These are phyloP conservation scores for Aeoliscus strigatus DNA, from an alignment of 2,797 vertebrate species.

Conservation along the genomic window DNA sequence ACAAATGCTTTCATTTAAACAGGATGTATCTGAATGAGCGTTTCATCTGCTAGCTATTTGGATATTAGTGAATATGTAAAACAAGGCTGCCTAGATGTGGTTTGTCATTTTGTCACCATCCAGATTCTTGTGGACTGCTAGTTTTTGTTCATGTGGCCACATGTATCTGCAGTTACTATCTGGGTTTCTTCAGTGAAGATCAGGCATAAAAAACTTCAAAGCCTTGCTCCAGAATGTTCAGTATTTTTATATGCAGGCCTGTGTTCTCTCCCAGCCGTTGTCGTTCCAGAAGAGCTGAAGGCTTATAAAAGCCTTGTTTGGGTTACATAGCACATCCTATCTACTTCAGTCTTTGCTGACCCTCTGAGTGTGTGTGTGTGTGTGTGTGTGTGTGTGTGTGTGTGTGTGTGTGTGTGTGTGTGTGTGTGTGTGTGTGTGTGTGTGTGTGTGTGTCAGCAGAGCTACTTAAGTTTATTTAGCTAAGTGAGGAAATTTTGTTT, in stretches of 20 bases:
- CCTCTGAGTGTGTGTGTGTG: slow-evolving; percentile 26
- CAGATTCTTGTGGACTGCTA: neutral
- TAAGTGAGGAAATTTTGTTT: slow-evolving; percentile 73
- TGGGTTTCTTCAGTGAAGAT: slow-evolving; percentile 42
- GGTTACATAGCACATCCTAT: slow-evolving; percentile 66
- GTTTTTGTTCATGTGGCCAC: neutral
- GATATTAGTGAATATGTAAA: no score
- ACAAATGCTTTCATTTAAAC: slow-evolving; percentile 1
- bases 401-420: slow-evolving; percentile 14
- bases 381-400: slow-evolving; percentile 33
- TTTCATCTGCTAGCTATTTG: neutral
- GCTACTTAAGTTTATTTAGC: slow-evolving; percentile 71
- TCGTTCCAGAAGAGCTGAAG: slow-evolving; percentile 57
- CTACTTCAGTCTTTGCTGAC: slow-evolving; percentile 60
- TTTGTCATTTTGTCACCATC: slow-evolving; percentile 1
- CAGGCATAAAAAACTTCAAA: slow-evolving; percentile 64
- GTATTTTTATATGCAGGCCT: slow-evolving; percentile 67
- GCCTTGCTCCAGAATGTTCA: slow-evolving; percentile 50
- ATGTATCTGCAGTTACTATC: slow-evolving; percentile 7
- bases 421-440: slow-evolving; percentile 11
- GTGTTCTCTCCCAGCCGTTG: slow-evolving; percentile 52
- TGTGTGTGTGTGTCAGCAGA: slow-evolving; percentile 23
- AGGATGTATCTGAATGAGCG: neutral
- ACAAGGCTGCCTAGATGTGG: neutral
- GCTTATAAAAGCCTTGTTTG: slow-evolving; percentile 69